phyloP scores from a whole-genome alignment of 2,888 invertebrate species.

The Torymus tubicola region DNA sequence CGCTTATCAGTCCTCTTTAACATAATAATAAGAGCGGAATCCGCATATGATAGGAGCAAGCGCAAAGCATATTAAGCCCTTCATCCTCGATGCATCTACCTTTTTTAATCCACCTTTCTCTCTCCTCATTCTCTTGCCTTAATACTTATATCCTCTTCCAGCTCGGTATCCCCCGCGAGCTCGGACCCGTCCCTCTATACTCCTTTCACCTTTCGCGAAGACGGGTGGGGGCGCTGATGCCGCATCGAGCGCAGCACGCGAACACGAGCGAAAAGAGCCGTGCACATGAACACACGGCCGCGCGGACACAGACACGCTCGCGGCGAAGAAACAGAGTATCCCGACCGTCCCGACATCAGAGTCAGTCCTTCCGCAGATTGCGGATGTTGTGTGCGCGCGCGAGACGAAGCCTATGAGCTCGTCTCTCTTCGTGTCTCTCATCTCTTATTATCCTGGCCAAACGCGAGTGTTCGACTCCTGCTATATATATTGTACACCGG shows the following conservation, averaged over 20 bases:
- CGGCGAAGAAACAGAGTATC: constrained; percentile 17
- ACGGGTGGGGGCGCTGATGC: constrained; percentile 56
- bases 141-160: constrained; percentile 26
- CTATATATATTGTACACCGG: constrained; percentile 66
- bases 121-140: not conserved
- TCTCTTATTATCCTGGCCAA: too few relatives aligned
- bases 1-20: too few relatives aligned
- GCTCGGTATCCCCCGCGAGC: constrained; percentile 42
- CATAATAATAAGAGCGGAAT: too few relatives aligned
- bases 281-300: not conserved
- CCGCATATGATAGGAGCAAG: too few relatives aligned
- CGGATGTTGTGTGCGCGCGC: constrained; percentile 64
- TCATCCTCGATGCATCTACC: too few relatives aligned
- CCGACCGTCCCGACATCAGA: constrained; percentile 57
- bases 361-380: constrained; percentile 71
- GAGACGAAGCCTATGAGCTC: not conserved
- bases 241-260: constrained; percentile 56
- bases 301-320: not conserved
- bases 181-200: constrained; percentile 32
- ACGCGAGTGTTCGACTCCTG: constrained; percentile 63
- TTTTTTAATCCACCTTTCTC: too few relatives aligned
- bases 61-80: too few relatives aligned
- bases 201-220: constrained; percentile 51
- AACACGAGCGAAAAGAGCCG: constrained; percentile 27
- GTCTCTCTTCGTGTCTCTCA: too few relatives aligned